These are phyloP conservation scores for Odontomachus brunneus DNA, from an alignment of 1,140 invertebrate genomes.

Conservation along the genomic window DNA sequence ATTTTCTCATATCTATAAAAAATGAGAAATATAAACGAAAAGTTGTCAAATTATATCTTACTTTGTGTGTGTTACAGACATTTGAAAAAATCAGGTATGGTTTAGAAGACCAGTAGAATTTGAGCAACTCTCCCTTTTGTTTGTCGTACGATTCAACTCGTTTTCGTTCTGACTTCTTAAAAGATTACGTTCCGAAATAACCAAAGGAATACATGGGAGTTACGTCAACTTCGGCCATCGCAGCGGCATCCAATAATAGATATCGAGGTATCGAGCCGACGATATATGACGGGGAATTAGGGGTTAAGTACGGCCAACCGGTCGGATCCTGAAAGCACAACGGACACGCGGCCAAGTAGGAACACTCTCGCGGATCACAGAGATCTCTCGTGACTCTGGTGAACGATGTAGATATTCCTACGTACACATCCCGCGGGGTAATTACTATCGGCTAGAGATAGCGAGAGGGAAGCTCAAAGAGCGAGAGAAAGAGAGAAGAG, in stretches of 20 bases:
- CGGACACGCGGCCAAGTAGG: conserved; percentile 4
- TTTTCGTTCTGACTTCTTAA: too few relatives aligned
- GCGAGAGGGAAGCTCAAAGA: not conserved
- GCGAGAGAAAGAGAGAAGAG: conserved; percentile 5
- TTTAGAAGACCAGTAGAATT: too few relatives aligned
- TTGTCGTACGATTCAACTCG: too few relatives aligned
- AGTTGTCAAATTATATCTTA: too few relatives aligned
- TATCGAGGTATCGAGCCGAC: not conserved
- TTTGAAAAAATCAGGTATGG: too few relatives aligned
- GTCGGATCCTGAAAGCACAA: conserved; percentile 40
- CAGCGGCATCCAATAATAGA: not conserved
- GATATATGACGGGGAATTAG: not conserved
- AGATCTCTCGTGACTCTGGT: conserved; percentile 46
- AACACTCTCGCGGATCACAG: conserved; percentile 11
- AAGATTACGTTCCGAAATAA: too few relatives aligned
- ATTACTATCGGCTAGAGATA: conserved; percentile 69
- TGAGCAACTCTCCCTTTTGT: too few relatives aligned
- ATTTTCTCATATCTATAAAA: too few relatives aligned
- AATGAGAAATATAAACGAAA: too few relatives aligned
- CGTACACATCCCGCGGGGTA: conserved; percentile 66
- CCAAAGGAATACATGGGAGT: too few relatives aligned
- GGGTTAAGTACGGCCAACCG: conserved; percentile 17
- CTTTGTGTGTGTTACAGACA: too few relatives aligned
- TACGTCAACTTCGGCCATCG: too few relatives aligned
- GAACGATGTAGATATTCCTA: conserved; percentile 56